phyloP scores from a whole-genome alignment of 2,888 invertebrate species.

The Melangyna quadrimaculata region DNA sequence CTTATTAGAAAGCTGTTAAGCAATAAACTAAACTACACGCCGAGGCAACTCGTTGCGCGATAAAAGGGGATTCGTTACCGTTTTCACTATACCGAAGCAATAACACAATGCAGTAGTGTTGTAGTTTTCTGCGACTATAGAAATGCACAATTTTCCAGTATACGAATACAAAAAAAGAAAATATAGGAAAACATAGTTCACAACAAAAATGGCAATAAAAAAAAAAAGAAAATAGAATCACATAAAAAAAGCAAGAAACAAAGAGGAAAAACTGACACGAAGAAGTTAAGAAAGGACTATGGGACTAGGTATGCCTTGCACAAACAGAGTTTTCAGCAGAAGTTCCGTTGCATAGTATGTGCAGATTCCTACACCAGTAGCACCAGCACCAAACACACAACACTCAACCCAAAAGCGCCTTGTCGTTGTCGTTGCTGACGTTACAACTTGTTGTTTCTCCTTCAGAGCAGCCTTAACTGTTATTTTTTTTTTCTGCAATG shows the following conservation, averaged over 20 bases:
- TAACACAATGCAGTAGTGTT: constrained; percentile 30
- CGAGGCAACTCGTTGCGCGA: constrained; percentile 20
- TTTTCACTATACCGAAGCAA: constrained; percentile 35
- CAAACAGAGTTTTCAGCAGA: constrained; percentile 35
- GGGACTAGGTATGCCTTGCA: constrained; percentile 42
- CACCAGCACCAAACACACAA: background rate
- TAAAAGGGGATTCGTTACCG: constrained; percentile 15
- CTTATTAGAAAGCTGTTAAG: constrained; percentile 19
- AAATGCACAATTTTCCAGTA: constrained; percentile 48
- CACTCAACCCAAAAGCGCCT: background rate
- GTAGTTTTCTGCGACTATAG: constrained; percentile 35
- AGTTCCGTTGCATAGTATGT: constrained; percentile 50
- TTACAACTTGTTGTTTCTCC: constrained; percentile 66
- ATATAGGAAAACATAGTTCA: constrained; percentile 61
- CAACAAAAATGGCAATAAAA: constrained; percentile 51
- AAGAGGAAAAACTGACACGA: constrained; percentile 38
- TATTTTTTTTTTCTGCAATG: constrained; percentile 25
- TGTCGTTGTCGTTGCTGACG: constrained; percentile 33
- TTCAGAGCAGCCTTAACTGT: constrained; percentile 38
- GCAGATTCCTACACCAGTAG: background rate
- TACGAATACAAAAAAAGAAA: constrained; percentile 35
- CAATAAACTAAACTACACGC: constrained; percentile 48
- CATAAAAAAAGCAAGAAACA: constrained; percentile 24
- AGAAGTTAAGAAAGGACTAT: constrained; percentile 56
- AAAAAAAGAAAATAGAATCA: constrained; percentile 30